Base-by-base conservation (phyloP, 1,140 invertebrate genomes). In the Streblospio benedicti region DNA sequence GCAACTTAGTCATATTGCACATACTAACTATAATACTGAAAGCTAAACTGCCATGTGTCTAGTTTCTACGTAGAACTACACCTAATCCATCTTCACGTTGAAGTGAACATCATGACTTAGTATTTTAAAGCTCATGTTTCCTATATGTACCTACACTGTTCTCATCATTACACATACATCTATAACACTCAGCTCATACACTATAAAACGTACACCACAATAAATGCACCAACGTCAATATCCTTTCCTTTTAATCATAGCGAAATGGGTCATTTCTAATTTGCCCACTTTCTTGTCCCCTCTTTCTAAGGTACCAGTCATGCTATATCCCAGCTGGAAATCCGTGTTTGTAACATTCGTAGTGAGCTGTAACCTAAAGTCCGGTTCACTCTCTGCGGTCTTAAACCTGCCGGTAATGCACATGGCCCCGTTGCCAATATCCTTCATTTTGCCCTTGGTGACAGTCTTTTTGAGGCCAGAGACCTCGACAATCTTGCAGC, bases 251-350 rank as follows among this genome's bases (percentile, higher is more conserved):
- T 87, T 83, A 64, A 90, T 86, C 67, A 90, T 88, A 28, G 88
- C 88, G 69, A 89, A 90, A 72, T 91, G 88, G 44, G 88, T 90
- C 77, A 89, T 86, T 75, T 90, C 87, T 72, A 88, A 87, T 62
- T 81, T 82, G 74, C 87, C 87, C 60, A 84, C 84, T 69, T 85
- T 83, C 66, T 85, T 85, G 69, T 83, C 84, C 51, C 88, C 88
- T n/a, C 88, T 81, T 72, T 90, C 88, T 64, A 91, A 76, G 5
- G 86, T 89, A 12, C 89, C 88, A 0, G 88, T 90, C 82, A 91
- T 87, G 67, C 87, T 87, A 77, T 91, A 90, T 32, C 88, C 88
- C 84, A 89, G 88, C 74, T 90, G 89, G 80, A 89, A 89, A 75
- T 91, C 89, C 35, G 87, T 84, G 67, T 85, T 84, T 44, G 84